Evolutionary conservation across 2,113 vertebrate species (phyloP).

Genomic region (Perccottus glenii): DNA sequence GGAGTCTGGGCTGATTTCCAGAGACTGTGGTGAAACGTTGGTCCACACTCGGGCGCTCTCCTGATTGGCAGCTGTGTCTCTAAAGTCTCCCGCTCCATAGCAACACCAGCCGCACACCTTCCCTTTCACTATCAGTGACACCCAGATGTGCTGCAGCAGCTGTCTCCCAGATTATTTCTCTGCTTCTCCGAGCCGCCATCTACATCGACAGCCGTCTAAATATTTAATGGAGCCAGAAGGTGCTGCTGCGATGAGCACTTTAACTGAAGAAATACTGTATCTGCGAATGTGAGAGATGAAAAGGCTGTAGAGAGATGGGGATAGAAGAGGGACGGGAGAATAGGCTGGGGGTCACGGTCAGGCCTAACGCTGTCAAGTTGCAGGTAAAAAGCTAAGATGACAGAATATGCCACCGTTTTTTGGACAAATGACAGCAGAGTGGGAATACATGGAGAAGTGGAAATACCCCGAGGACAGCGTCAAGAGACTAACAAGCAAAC

Average conservation of each 20-base stretch:
- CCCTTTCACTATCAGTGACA: conserved; percentile 68
- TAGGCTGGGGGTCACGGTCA: conserved; percentile 30
- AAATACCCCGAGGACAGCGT: conserved; percentile 5
- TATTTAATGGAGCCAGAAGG: conserved; percentile 71
- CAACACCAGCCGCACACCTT: conserved; percentile 60
- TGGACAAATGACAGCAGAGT: conserved; percentile 54
- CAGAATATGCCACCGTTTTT: conserved; percentile 54
- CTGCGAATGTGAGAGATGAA: conserved; percentile 22
- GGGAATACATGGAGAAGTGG: neutral
- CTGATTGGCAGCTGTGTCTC: conserved; percentile 74
- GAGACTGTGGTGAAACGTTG: conserved; percentile 11
- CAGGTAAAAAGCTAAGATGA: conserved; percentile 57
- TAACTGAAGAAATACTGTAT: conserved; percentile 34
- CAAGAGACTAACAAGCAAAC: neutral
- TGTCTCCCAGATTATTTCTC: conserved; percentile 69
- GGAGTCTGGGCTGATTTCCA: neutral
- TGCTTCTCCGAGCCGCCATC: conserved; percentile 50
- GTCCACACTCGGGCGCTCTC: conserved; percentile 36
- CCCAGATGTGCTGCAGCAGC: conserved; percentile 74
- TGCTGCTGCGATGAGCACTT: conserved; percentile 47
- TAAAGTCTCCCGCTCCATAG: conserved; percentile 39
- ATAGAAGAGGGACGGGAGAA: conserved; percentile 9
- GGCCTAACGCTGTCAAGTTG: conserved; percentile 39
- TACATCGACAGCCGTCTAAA: conserved; percentile 63
- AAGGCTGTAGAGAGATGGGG: conserved; percentile 8